Evolutionary conservation across 2,888 invertebrate species (phyloP).

Genomic region (Chironomus riparius): DNA sequence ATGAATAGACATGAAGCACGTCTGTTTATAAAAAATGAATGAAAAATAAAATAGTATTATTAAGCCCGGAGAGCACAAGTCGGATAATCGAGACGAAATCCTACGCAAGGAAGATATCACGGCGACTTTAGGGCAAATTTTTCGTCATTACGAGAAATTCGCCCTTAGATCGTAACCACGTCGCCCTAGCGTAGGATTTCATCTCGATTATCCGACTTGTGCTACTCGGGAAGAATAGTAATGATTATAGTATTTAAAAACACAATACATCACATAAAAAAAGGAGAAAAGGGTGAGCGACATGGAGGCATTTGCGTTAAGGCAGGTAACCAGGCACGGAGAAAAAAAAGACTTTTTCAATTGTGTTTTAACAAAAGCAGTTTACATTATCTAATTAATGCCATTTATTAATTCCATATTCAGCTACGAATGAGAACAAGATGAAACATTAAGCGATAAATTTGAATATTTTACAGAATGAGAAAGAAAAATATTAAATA

Average conservation of each 20-base stretch:
- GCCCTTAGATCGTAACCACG: no score
- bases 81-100: no score
- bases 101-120: no score
- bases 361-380: constrained; percentile 2
- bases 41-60: no score
- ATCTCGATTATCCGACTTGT: no score
- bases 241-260: neutral
- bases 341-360: neutral
- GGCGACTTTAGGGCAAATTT: no score
- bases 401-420: constrained; percentile 25
- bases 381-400: constrained; percentile 19
- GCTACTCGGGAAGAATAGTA: no score
- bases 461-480: constrained; percentile 12
- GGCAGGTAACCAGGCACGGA: neutral
- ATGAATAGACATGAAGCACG: no score
- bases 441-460: constrained; percentile 4
- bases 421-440: neutral
- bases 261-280: neutral
- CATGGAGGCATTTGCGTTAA: neutral
- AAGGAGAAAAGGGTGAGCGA: neutral
- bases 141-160: no score
- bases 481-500: neutral
- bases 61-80: no score
- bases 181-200: no score
- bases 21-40: neutral